Conservation (phyloP, 2,113 vertebrate species). For the Phodopus roborovskii region DNA sequence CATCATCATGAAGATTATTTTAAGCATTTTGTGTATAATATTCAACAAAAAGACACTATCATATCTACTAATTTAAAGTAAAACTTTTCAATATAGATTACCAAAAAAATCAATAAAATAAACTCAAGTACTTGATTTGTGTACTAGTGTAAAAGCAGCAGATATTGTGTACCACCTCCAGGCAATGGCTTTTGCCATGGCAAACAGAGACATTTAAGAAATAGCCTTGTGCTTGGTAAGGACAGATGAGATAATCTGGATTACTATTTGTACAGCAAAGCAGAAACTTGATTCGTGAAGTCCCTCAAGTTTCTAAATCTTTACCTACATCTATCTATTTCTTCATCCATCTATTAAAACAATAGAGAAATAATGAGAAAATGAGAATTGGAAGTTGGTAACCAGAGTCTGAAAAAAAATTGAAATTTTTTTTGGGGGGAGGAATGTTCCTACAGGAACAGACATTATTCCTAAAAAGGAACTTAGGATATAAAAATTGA, state of each 20-base stretch:
- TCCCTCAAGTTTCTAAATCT: neutral
- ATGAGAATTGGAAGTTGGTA: neutral
- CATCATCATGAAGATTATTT: neutral
- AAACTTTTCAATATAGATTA: neutral
- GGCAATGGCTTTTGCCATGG: neutral
- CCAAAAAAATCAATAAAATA: neutral
- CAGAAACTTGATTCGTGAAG: neutral
- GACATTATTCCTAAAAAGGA: neutral
- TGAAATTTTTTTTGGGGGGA: neutral
- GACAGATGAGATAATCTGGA: neutral
- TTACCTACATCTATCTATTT: neutral
- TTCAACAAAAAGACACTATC: neutral
- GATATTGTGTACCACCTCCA: neutral
- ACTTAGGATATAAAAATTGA: neutral
- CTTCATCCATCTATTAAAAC: neutral
- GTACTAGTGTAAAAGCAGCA: neutral
- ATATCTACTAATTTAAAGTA: neutral
- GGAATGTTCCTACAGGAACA: neutral
- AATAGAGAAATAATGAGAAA: neutral
- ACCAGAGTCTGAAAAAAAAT: neutral
- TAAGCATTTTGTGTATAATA: neutral
- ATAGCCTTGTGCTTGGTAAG: neutral
- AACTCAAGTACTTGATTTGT: neutral
- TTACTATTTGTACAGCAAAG: neutral
- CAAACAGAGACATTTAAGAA: neutral